Percentiles rank a stretch among this genome's conserved stretches.
Evolutionary conservation across 1,140 invertebrate species (phyloP).

Genomic region (Zaprionus inermis): DNA sequence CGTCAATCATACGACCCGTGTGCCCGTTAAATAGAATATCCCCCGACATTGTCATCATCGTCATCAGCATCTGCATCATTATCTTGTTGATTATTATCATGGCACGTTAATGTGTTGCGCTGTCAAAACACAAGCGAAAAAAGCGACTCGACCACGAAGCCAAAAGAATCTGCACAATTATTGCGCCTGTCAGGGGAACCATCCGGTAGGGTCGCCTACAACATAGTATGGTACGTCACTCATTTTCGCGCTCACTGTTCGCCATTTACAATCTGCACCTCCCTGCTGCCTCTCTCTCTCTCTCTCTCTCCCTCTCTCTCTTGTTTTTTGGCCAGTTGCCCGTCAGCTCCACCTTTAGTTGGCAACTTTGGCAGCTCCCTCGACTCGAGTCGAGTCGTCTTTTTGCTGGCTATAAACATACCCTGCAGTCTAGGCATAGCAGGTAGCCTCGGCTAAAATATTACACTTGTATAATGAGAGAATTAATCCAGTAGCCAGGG

Average conservation of each 20-base stretch:
- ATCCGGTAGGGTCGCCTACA: slow-evolving; percentile 5
- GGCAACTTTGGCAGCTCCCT: neutral
- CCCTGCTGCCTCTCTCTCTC: neutral
- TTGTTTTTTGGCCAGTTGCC: slow-evolving; percentile 48
- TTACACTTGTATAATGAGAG: neutral
- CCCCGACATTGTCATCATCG: slow-evolving; percentile 29
- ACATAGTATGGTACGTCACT: slow-evolving; percentile 50
- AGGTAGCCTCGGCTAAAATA: neutral
- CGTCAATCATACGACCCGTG: slow-evolving; percentile 76
- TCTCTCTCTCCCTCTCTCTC: neutral
- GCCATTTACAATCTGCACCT: neutral
- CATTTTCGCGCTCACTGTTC: slow-evolving; percentile 63
- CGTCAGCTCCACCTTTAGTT: slow-evolving; percentile 13
- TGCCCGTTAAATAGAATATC: slow-evolving; percentile 43
- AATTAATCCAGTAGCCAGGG: neutral
- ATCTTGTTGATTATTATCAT: slow-evolving; percentile 45
- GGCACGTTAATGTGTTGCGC: slow-evolving; percentile 70
- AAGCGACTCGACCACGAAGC: slow-evolving; percentile 7
- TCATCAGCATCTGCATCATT: slow-evolving; percentile 33
- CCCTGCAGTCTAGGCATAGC: neutral
- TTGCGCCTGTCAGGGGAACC: slow-evolving; percentile 55
- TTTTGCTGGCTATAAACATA: slow-evolving; percentile 7
- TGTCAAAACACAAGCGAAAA: slow-evolving; percentile 49
- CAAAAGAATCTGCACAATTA: slow-evolving; percentile 70
- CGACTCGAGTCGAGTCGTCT: neutral